These are phyloP conservation scores for Hylaea fasciaria DNA, from an alignment of 2,888 invertebrate genomes.

Conservation along the genomic window DNA sequence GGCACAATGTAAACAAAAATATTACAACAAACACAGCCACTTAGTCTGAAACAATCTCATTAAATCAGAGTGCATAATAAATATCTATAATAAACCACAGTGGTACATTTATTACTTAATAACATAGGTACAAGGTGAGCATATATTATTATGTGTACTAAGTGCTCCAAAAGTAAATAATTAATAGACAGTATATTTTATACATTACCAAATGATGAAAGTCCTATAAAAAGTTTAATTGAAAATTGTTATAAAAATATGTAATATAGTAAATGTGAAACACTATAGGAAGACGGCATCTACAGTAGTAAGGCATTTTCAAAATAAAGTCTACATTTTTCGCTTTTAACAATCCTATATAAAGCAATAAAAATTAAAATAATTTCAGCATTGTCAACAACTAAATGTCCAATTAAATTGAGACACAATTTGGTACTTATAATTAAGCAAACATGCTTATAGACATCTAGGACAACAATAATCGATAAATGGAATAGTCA, in stretches of 20 bases:
- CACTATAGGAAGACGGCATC: slow-evolving; percentile 33
- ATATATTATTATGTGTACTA: too few species aligned
- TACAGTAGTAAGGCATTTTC: slow-evolving; percentile 26
- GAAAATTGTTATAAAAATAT: not conserved
- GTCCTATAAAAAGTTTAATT: not conserved
- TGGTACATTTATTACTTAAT: not conserved
- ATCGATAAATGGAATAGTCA: not conserved
- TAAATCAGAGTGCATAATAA: not conserved
- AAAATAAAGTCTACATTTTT: not conserved
- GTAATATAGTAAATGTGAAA: slow-evolving; percentile 16
- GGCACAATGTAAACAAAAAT: slow-evolving; percentile 45
- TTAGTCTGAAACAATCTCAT: slow-evolving; percentile 19
- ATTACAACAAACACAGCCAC: slow-evolving; percentile 45
- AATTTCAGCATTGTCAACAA: slow-evolving; percentile 9
- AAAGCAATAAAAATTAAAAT: not conserved
- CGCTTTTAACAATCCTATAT: not conserved
- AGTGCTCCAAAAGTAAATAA: not conserved
- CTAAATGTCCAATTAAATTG: slow-evolving; percentile 35
- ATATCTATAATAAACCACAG: not conserved
- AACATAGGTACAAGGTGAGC: too few species aligned
- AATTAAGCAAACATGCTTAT: slow-evolving; percentile 20
- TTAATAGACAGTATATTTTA: slow-evolving; percentile 5
- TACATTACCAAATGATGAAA: not conserved
- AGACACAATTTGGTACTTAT: slow-evolving; percentile 25
- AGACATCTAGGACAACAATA: slow-evolving; percentile 14